Conservation (phyloP, 1,140 invertebrate genomes). For the Danaus melanippus region DNA sequence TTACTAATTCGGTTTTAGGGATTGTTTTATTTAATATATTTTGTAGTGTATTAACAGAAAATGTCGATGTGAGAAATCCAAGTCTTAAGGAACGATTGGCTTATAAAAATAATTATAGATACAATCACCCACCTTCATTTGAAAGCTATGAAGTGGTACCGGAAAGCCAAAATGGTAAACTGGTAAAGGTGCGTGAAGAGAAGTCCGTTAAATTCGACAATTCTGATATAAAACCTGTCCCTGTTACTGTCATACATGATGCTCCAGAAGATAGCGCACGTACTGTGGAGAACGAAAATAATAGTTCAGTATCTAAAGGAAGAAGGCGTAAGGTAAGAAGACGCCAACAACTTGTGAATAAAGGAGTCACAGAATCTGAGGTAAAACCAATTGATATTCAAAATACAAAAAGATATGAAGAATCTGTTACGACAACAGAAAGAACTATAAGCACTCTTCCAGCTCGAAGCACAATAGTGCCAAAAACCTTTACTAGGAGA, state of each 20-base stretch:
- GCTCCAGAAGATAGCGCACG: slow-evolving; percentile 3
- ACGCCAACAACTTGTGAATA: slow-evolving; percentile 6
- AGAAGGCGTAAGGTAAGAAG: slow-evolving; percentile 16
- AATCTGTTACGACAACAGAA: neutral
- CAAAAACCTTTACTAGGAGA: slow-evolving; percentile 24
- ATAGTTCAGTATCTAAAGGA: slow-evolving; percentile 9
- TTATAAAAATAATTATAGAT: slow-evolving; percentile 20
- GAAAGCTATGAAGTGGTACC: slow-evolving; percentile 15
- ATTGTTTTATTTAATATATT: slow-evolving; percentile 2
- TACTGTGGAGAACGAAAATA: slow-evolving; percentile 4
- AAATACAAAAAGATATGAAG: slow-evolving; percentile 2
- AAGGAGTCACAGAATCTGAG: slow-evolving; percentile 1
- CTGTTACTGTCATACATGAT: slow-evolving; percentile 28
- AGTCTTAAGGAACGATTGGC: slow-evolving; percentile 5
- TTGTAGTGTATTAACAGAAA: slow-evolving; percentile 5
- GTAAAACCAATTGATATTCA: neutral
- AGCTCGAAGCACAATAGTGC: slow-evolving; percentile 8
- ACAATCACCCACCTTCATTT: slow-evolving; percentile 34
- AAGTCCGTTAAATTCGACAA: neutral
- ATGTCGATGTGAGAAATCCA: neutral
- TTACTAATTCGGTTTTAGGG: slow-evolving; percentile 8
- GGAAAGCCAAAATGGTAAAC: slow-evolving; percentile 1
- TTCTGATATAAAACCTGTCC: slow-evolving; percentile 13
- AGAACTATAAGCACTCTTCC: slow-evolving; percentile 4
- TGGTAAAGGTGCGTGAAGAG: slow-evolving; percentile 9